Evolutionary conservation across 1,140 invertebrate genomes (phyloP).

Genomic region (Periplaneta americana): DNA sequence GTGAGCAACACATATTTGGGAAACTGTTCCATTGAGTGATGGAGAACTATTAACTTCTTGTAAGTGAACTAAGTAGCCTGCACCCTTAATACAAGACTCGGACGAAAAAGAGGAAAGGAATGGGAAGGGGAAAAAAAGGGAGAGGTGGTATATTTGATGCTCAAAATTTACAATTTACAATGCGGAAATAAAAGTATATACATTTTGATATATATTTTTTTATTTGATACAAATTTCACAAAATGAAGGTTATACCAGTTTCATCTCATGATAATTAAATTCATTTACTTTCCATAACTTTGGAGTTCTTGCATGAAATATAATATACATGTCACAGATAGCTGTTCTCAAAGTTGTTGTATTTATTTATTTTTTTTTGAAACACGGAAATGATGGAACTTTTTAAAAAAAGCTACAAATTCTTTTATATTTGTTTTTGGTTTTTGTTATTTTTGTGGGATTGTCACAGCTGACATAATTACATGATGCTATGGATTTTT

Average conservation of each 20-base stretch:
- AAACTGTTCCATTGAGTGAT: too few species aligned
- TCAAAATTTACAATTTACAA: too few species aligned
- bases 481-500: slow-evolving; percentile 12
- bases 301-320: neutral
- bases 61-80: too few species aligned
- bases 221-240: slow-evolving; percentile 15
- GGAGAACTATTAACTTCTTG: too few species aligned
- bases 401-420: slow-evolving; percentile 4
- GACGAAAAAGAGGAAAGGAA: too few species aligned
- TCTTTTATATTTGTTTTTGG: slow-evolving; percentile 1
- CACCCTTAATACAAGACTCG: too few species aligned
- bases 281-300: neutral
- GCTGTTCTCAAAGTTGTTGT: neutral
- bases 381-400: neutral
- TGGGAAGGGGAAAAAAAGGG: too few species aligned
- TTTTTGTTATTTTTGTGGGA: slow-evolving; percentile 11
- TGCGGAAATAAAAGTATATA: too few species aligned
- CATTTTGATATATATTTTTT: slow-evolving; percentile 7
- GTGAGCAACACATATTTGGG: too few species aligned
- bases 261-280: neutral
- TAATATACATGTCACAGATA: neutral
- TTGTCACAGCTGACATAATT: slow-evolving; percentile 14
- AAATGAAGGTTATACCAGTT: slow-evolving; percentile 9
- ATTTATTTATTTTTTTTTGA: too few species aligned
- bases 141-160: too few species aligned